Evolutionary conservation across 2,797 vertebrate genomes (phyloP).

Genomic region (Gouania willdenowi): DNA sequence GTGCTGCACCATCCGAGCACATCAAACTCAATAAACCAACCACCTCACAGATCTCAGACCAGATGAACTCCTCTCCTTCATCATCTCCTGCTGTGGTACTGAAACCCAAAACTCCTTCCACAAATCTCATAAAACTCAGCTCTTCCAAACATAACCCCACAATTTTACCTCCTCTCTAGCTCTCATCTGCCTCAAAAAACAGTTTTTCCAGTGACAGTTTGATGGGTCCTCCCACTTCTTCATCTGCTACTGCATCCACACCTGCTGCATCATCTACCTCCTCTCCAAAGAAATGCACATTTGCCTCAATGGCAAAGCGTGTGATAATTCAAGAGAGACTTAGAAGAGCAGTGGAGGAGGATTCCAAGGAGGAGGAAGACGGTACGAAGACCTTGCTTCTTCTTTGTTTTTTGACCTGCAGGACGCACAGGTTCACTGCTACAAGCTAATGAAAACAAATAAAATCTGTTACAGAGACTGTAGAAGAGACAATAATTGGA

Average conservation of each 20-base stretch:
- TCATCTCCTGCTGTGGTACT: background rate
- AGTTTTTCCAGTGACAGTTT: background rate
- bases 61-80: background rate
- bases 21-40: background rate
- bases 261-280: background rate
- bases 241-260: background rate
- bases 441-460: no score
- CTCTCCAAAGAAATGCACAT: conserved; percentile 26
- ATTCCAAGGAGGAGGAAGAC: conserved; percentile 47
- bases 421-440: no score
- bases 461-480: no score
- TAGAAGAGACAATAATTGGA: no score
- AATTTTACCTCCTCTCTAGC: background rate
- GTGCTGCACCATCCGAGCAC: background rate
- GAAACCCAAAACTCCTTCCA: no score
- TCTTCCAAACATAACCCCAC: background rate
- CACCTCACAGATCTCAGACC: background rate
- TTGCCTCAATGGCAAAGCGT: conserved; percentile 57
- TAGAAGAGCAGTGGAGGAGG: conserved; percentile 56
- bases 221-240: background rate
- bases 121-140: background rate
- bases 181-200: background rate
- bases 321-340: conserved; percentile 69
- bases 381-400: conserved; percentile 59
- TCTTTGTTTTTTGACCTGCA: no score